These are phyloP conservation scores for Aphidius ervi DNA, from an alignment of 1,140 invertebrate genomes.

Conservation along the genomic window DNA sequence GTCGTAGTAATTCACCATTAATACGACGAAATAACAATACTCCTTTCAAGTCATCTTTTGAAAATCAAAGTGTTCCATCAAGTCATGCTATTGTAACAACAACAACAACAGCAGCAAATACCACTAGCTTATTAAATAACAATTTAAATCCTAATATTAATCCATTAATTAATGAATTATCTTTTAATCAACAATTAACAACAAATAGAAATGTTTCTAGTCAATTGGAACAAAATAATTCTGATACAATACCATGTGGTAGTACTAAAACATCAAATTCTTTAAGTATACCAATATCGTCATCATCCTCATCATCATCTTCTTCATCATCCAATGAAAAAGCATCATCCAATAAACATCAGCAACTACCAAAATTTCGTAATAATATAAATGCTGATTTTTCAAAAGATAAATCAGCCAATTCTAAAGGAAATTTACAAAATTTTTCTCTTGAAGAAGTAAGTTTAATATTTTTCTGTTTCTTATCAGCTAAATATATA, in stretches of 20 bases:
- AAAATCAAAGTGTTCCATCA: conserved; percentile 5
- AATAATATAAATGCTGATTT: conserved; percentile 40
- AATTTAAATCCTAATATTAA: conserved; percentile 42
- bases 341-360: conserved; percentile 34
- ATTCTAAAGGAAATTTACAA: conserved; percentile 48
- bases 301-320: conserved; percentile 11
- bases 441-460: conserved; percentile 51
- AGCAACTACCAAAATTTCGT: conserved; percentile 40
- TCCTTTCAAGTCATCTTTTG: conserved; percentile 20
- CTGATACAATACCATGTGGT: background rate
- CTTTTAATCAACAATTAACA: conserved; percentile 28
- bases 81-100: background rate
- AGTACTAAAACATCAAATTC: background rate
- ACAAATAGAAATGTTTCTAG: conserved; percentile 40
- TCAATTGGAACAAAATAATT: conserved; percentile 21
- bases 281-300: conserved; percentile 23
- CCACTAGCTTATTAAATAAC: conserved; percentile 34
- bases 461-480: conserved; percentile 20
- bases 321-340: conserved; percentile 4
- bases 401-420: conserved; percentile 50
- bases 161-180: conserved; percentile 33
- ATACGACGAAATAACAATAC: conserved; percentile 33
- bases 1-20: conserved; percentile 48
- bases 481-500: background rate
- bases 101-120: conserved; percentile 37